Evolutionary conservation across 2,113 vertebrate genomes (phyloP), one percentile per base, ranked within the genome.

Genomic region (Gymnogyps californianus): DNA sequence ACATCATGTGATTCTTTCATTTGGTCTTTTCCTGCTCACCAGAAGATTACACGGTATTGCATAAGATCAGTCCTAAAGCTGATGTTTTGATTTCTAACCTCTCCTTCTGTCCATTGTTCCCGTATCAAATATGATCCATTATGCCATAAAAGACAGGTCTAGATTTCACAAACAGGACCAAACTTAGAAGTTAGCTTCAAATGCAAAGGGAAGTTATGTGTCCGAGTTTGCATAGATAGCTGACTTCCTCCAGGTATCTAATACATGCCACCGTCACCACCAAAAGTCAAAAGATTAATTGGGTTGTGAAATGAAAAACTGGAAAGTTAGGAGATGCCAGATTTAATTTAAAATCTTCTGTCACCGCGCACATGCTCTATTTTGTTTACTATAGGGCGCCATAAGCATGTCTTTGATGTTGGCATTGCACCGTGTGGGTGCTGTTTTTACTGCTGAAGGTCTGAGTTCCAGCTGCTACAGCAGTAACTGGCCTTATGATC

Each of bases 301-400:
- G 38, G 13, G 54, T 42, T 34, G 14, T 31, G 34, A 80, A 83
- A 66, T 32, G 12, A 80, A 81, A 42, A 70, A 11, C 22, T 71
- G 8, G 40, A 58, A 70, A 32, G 25, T 38, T 59, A 66, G 16
- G 19, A 61, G 36, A 78, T 54, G 4, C 14, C 9, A 59, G 16
- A 69, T 76, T 62, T 71, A 46, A 52, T 32, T 75, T 44, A 18
- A 85, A 52, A 25, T 54, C 9, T 20, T 57, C 22, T 44, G 10
- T 51, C 10, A 17, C 38, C 6, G 0, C 0, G 0, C 29, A 10
- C 2, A 3, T 38, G 8, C 22, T 72, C 58, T 79, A 28, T 62
- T 64, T 88, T 77, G 3, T 55, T 80, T 54, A 13, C 21, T 46
- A 1, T 16, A 62, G 26, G 26, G 31, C 14, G 6, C 8, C 28